A percentile compares a stretch with the other conserved stretches of the same genome.
These are phyloP conservation scores for Caerostris darwini DNA, from an alignment of 1,140 invertebrate genomes.

Conservation along the genomic window DNA sequence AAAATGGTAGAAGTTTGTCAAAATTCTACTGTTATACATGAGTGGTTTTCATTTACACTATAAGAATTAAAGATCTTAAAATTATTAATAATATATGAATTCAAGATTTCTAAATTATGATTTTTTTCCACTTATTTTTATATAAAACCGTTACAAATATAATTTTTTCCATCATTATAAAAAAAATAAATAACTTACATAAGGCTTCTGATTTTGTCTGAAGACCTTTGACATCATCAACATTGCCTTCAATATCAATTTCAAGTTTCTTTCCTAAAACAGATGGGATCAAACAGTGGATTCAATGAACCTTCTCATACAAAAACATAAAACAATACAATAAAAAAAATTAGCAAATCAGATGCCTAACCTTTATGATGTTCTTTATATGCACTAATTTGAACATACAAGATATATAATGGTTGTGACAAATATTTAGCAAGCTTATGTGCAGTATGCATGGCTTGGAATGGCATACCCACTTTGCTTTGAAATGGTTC, in stretches of 20 bases:
- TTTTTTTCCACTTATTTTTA: too few relatives aligned
- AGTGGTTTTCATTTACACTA: too few relatives aligned
- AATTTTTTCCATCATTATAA: too few relatives aligned
- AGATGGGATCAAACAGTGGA: not conserved
- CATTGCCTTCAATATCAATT: constrained; percentile 87
- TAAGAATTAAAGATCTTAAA: too few relatives aligned
- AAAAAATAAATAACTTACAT: constrained; percentile 78
- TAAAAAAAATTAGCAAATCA: too few relatives aligned
- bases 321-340: too few relatives aligned
- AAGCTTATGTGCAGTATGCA: constrained; percentile 88
- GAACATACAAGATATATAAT: constrained; percentile 93
- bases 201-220: constrained; percentile 78
- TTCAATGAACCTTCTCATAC: too few relatives aligned
- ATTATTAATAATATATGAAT: too few relatives aligned
- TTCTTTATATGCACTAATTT: constrained; percentile 91
- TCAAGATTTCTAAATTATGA: too few relatives aligned
- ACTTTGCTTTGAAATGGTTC: constrained; percentile 95
- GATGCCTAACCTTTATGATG: constrained; percentile 25
- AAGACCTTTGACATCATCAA: constrained; percentile 87
- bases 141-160: too few relatives aligned
- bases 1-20: too few relatives aligned
- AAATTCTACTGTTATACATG: too few relatives aligned
- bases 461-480: constrained; percentile 89
- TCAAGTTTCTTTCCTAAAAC: constrained; percentile 43
- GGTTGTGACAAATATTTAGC: constrained; percentile 90